Percentiles rank a stretch among this genome's conserved stretches.
These are phyloP conservation scores for Polypedilum pembai DNA, from an alignment of 1,140 invertebrate genomes.

Conservation along the genomic window DNA sequence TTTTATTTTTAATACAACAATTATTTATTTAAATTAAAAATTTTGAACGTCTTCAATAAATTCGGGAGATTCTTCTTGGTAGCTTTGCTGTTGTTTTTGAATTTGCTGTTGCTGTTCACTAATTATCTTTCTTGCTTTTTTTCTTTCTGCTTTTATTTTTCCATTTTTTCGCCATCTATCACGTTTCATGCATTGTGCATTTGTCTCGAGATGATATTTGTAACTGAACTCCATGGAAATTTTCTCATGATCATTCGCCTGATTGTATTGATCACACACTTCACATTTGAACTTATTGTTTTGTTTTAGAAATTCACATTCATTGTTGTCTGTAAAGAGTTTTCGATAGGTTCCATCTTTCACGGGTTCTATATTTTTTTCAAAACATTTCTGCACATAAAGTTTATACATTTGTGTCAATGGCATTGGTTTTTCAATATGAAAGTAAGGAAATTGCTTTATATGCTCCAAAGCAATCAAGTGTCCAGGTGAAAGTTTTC, in stretches of 20 bases:
- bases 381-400: background rate
- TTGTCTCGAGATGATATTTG: background rate
- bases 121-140: background rate
- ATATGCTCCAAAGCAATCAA: background rate
- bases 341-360: background rate
- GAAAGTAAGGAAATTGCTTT: background rate
- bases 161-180: background rate
- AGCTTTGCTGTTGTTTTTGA: background rate
- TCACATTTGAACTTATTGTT: background rate
- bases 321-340: background rate
- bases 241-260: background rate
- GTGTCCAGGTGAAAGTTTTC: background rate
- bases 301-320: conserved; percentile 8
- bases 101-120: background rate
- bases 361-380: background rate
- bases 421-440: conserved; percentile 3
- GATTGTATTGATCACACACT: background rate
- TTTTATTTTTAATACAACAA: conserved; percentile 12
- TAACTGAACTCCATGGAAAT: background rate
- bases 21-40: conserved; percentile 14
- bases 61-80: background rate
- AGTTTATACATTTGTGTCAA: background rate
- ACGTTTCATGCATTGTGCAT: background rate
- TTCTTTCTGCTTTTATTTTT: background rate
- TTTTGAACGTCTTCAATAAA: background rate